These are phyloP conservation scores for Idaea biselata DNA, from an alignment of 2,888 invertebrate genomes.

Conservation along the genomic window DNA sequence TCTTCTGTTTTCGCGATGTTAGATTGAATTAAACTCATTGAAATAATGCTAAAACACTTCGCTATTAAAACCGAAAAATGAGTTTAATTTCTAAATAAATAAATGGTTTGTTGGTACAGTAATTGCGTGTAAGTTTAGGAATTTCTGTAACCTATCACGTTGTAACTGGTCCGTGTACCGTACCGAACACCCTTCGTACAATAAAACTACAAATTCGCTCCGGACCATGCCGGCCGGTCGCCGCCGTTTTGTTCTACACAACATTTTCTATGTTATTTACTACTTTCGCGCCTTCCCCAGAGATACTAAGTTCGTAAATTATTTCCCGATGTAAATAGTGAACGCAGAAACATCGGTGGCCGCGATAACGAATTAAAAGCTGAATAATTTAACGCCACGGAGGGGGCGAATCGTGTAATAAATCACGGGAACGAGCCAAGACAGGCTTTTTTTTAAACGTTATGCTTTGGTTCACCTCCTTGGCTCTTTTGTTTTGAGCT, in stretches of 20 bases:
- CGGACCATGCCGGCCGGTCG: not conserved
- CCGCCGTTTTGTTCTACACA: conserved; percentile 11
- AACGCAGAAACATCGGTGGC: conserved; percentile 64
- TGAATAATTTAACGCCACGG: conserved; percentile 76
- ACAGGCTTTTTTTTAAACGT: conserved; percentile 67
- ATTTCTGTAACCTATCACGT: conserved; percentile 3
- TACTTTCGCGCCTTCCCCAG: conserved; percentile 38
- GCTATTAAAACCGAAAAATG: too few relatives aligned
- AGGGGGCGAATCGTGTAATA: conserved; percentile 61
- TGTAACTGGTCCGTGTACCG: not conserved
- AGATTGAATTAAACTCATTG: too few relatives aligned
- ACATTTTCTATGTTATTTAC: conserved; percentile 16
- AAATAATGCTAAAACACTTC: too few relatives aligned
- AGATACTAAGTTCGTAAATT: conserved; percentile 59
- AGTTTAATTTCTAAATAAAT: too few relatives aligned
- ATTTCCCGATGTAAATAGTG: conserved; percentile 73
- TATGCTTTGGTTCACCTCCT: conserved; percentile 72
- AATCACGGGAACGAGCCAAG: conserved; percentile 69
- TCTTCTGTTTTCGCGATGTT: too few relatives aligned
- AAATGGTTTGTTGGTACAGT: too few relatives aligned
- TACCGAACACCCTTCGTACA: not conserved
- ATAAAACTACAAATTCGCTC: conserved; percentile 5
- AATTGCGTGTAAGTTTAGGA: not conserved
- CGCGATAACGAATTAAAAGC: conserved; percentile 77
- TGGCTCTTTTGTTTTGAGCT: conserved; percentile 54